phyloP scores from a whole-genome alignment of 1,140 invertebrate genomes.

The Littorina saxatilis region DNA sequence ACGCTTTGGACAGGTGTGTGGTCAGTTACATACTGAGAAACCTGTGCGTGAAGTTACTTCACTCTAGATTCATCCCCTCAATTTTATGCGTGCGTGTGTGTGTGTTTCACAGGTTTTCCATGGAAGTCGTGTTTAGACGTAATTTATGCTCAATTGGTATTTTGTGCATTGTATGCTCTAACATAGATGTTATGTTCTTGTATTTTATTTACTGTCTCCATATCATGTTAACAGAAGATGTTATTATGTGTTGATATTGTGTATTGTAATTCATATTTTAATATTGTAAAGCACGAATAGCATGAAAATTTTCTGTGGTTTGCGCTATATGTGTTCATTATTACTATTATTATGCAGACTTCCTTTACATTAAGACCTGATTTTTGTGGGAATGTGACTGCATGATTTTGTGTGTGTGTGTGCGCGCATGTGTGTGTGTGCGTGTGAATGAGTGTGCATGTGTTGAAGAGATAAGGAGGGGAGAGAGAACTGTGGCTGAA shows the following conservation, averaged over 20 bases:
- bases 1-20: slow-evolving; percentile 71
- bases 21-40: neutral
- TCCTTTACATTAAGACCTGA: neutral
- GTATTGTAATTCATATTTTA: too few species aligned
- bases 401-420: neutral
- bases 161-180: too few species aligned
- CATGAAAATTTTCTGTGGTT: too few species aligned
- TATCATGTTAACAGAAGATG: too few species aligned
- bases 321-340: too few species aligned
- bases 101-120: neutral
- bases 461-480: neutral
- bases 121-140: too few species aligned
- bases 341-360: neutral
- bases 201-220: neutral
- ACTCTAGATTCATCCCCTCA: neutral
- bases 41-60: neutral
- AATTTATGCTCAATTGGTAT: too few species aligned
- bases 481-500: neutral
- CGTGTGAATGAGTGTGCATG: too few species aligned
- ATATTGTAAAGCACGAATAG: too few species aligned
- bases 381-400: neutral
- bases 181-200: too few species aligned
- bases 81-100: neutral
- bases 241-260: too few species aligned
- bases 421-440: too few species aligned